These are phyloP conservation scores for Mycteria americana DNA, from an alignment of 2,797 vertebrate species.

Conservation along the genomic window DNA sequence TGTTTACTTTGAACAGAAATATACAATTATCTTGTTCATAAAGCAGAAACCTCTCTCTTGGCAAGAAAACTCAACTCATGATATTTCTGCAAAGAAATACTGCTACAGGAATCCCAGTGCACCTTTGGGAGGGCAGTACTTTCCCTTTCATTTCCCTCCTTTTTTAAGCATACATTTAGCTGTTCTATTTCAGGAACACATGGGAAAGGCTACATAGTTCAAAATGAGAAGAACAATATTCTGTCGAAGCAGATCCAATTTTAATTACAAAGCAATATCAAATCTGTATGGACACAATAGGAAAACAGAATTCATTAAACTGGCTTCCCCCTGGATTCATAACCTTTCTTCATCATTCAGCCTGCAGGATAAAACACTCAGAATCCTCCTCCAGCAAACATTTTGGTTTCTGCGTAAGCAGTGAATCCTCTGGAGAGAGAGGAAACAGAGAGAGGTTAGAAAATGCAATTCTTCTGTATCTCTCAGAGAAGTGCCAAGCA, in stretches of 20 bases:
- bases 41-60: neutral
- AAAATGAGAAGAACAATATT: neutral
- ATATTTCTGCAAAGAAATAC: neutral
- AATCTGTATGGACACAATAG: neutral
- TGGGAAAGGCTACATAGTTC: neutral
- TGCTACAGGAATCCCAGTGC: neutral
- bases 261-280: constrained; percentile 2
- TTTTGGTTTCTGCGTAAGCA: neutral
- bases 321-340: neutral
- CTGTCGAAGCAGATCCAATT: neutral
- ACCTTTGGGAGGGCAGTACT: neutral
- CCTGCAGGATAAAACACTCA: neutral
- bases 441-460: neutral
- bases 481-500: neutral
- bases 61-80: neutral
- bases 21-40: constrained; percentile 10
- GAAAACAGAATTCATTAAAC: neutral
- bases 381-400: neutral
- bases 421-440: neutral
- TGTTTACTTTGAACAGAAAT: constrained; percentile 26
- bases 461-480: neutral
- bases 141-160: neutral
- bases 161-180: neutral
- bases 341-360: neutral
- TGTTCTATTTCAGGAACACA: neutral